These are phyloP conservation scores for Notolepis coatsorum DNA, from an alignment of 2,797 vertebrate genomes.

Conservation along the genomic window DNA sequence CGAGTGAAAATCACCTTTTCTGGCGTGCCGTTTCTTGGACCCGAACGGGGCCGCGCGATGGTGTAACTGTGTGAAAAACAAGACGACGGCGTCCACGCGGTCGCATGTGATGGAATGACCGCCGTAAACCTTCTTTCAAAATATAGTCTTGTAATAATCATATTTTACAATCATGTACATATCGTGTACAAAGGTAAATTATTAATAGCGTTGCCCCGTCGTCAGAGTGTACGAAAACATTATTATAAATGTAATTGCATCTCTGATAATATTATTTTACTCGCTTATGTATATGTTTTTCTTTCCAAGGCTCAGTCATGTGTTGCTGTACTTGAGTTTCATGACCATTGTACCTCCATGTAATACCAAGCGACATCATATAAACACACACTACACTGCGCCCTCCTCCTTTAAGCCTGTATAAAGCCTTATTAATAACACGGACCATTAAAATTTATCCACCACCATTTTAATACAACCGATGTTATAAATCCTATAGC, in stretches of 20 bases:
- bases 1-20: too few species aligned
- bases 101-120: too few species aligned
- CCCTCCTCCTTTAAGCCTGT: slow-evolving; percentile 54
- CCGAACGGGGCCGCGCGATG: too few species aligned
- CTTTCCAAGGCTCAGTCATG: background rate
- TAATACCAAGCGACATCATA: slow-evolving; percentile 47
- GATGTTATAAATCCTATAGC: slow-evolving; percentile 86
- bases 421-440: slow-evolving; percentile 89
- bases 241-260: background rate
- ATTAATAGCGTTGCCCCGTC: too few species aligned
- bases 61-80: too few species aligned
- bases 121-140: too few species aligned
- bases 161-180: too few species aligned
- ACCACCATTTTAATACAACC: slow-evolving; percentile 88
- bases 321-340: slow-evolving; percentile 18
- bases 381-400: slow-evolving; percentile 46
- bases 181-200: too few species aligned
- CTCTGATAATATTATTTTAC: background rate
- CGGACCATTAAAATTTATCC: slow-evolving; percentile 93
- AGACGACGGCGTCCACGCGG: too few species aligned
- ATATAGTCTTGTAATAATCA: too few species aligned
- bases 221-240: too few species aligned
- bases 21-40: too few species aligned
- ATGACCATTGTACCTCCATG: slow-evolving; percentile 33
- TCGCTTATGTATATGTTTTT: background rate